phyloP scores from a whole-genome alignment of 2,888 invertebrate genomes.

The Agonopterix subpropinquella region DNA sequence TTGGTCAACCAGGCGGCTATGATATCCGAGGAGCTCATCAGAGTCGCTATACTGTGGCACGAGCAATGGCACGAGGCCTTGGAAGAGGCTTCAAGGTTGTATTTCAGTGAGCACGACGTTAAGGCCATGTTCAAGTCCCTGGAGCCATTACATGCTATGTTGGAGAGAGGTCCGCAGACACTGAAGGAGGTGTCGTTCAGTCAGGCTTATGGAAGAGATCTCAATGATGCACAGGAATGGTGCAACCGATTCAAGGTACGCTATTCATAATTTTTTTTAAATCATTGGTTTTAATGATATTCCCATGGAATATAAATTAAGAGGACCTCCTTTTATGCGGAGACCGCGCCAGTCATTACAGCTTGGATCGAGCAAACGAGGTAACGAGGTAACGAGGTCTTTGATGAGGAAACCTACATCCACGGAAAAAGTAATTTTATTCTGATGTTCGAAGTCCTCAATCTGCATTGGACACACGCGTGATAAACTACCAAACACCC shows the following conservation, averaged over 20 bases:
- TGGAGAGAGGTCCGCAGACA: conserved; percentile 96
- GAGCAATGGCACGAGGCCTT: conserved; percentile 99
- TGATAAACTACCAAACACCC: no score
- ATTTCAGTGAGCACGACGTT: conserved; percentile 97
- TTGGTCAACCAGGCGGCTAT: conserved; percentile 97
- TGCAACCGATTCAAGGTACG: conserved; percentile 89
- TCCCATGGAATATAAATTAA: no score
- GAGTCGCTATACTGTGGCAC: conserved; percentile 99
- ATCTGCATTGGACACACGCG: no score
- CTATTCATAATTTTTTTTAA: not conserved
- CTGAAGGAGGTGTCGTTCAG: conserved; percentile 97
- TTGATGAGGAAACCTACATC: no score
- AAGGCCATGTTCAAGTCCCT: conserved; percentile 97
- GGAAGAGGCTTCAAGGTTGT: conserved; percentile 93
- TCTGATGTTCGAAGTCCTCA: no score
- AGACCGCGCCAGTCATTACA: no score
- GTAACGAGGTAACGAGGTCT: no score
- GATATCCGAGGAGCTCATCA: conserved; percentile 97
- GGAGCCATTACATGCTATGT: conserved; percentile 95
- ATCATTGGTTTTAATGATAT: no score
- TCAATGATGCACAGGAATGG: conserved; percentile 96
- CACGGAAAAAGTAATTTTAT: no score
- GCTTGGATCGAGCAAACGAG: no score
- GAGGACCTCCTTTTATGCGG: no score
- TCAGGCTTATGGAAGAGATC: conserved; percentile 96